Base-by-base conservation (phyloP, 2,888 invertebrate genomes). In the Acholoe squamosa region DNA sequence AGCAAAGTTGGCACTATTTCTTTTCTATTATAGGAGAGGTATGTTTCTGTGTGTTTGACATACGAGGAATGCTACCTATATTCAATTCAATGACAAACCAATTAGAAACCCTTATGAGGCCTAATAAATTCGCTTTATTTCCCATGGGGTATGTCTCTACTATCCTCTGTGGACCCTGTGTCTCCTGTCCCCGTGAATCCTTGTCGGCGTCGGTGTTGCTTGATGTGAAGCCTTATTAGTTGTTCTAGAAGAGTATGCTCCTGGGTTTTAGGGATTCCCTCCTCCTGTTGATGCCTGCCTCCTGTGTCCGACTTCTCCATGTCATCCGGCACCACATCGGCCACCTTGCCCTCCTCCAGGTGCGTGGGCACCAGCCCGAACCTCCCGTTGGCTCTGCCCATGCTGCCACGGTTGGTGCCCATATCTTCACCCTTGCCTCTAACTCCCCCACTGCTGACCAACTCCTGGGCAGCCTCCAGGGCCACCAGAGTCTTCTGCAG, bases 341-440 rank as follows among this genome's bases (percentile, higher is more conserved):
- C 61, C 61, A 61, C 61, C 7, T n/a, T 61, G 61, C n/a, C 61
- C 61, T n/a, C 61, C 61, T 61, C 61, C 61, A 61, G 61, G 61
- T n/a, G 12, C 7, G 61, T 19, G 22, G 22, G 61, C 1, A n/a
- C 61, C 61, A 61, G n/a, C 19, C 61, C 61, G 61, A 61, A 61
- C 22, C 61, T n/a, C 3, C 61, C 61, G 12, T n/a, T 19, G 22
- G 19, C 61, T 3, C n/a, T n/a, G 22, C 14, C 61, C 22, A 19
- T 19, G n/a, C 61, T n/a, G 19, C 19, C 61, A 61, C 14, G 22
- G 61, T n/a, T n/a, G 22, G 19, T 3, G 14, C 19, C 61, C 22
- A n/a, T 19, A 7, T 61, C 61, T n/a, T n/a, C 22, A n/a, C 22
- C 22, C 22, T n/a, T n/a, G 14, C 3, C 61, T 14, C 61, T 19